These are phyloP conservation scores for Bombus waltoni DNA, from an alignment of 1,140 invertebrate genomes.

Conservation along the genomic window DNA sequence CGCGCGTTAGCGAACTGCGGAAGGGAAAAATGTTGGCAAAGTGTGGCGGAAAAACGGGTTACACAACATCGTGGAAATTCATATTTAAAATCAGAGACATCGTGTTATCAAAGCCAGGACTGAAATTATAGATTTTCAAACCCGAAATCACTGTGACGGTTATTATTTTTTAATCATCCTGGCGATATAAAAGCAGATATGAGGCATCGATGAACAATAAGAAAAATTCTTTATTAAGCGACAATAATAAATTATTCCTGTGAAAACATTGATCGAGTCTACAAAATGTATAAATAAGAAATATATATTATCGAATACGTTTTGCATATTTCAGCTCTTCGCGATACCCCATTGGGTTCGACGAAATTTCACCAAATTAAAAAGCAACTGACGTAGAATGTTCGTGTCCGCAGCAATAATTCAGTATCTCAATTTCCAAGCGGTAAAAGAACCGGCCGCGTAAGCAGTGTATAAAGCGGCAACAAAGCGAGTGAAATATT, in stretches of 20 bases:
- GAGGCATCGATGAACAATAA: too few relatives aligned
- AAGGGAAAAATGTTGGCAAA: constrained; percentile 26
- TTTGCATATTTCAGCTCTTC: too few relatives aligned
- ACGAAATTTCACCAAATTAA: too few relatives aligned
- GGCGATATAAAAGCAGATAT: too few relatives aligned
- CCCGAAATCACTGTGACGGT: not conserved
- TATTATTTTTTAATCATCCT: too few relatives aligned
- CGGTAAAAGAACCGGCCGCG: not conserved
- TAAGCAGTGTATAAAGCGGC: not conserved
- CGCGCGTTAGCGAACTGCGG: not conserved
- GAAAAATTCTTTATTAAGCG: not conserved
- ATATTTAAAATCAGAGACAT: not conserved
- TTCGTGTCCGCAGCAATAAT: too few relatives aligned
- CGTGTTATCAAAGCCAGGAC: not conserved
- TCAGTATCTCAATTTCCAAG: too few relatives aligned
- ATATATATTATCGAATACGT: too few relatives aligned
- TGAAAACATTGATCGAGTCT: not conserved
- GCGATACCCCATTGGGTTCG: too few relatives aligned
- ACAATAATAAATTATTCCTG: not conserved
- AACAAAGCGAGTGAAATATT: not conserved
- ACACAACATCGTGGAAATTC: not conserved
- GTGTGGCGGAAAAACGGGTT: constrained; percentile 16
- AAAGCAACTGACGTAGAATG: too few relatives aligned
- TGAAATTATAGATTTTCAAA: constrained; percentile 9
- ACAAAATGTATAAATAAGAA: not conserved